A percentile compares a stretch with the other conserved stretches of the same genome.
Conservation (phyloP, 2,888 invertebrate species). For the Diachrysia chrysitis region DNA sequence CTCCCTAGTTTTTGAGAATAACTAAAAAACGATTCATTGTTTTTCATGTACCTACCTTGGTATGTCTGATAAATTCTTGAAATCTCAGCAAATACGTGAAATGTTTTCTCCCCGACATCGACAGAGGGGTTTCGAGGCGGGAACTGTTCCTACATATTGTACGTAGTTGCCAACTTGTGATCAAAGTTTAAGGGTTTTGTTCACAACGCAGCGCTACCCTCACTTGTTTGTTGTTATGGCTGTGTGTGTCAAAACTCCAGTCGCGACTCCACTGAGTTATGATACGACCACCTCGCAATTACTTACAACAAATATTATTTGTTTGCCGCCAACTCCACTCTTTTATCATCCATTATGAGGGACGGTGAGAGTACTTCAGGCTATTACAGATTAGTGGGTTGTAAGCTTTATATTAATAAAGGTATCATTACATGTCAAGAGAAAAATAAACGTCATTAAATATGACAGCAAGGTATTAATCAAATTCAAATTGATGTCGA, state of each 20-base stretch:
- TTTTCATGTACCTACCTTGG: too few relatives aligned
- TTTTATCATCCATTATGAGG: slow-evolving; percentile 1
- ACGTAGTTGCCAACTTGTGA: slow-evolving; percentile 44
- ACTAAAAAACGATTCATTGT: too few relatives aligned
- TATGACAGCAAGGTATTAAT: neutral
- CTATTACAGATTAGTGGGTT: neutral
- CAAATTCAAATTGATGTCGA: slow-evolving; percentile 18
- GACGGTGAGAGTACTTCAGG: neutral
- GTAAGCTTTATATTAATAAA: neutral
- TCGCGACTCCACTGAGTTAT: slow-evolving; percentile 56
- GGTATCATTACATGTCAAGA: neutral
- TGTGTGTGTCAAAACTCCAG: slow-evolving; percentile 55
- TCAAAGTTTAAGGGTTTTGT: slow-evolving; percentile 61
- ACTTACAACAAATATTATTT: slow-evolving; percentile 49
- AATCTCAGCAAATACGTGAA: slow-evolving; percentile 24
- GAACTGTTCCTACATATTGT: slow-evolving; percentile 20
- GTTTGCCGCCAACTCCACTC: slow-evolving; percentile 20
- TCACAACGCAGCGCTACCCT: slow-evolving; percentile 58
- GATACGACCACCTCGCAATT: slow-evolving; percentile 53
- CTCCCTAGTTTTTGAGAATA: too few relatives aligned
- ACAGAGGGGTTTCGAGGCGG: slow-evolving; percentile 22
- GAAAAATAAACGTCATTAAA: neutral
- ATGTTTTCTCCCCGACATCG: slow-evolving; percentile 20
- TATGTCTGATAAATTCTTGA: neutral
- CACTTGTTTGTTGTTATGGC: slow-evolving; percentile 59